Evolutionary conservation across 2,113 vertebrate genomes (phyloP).

Genomic region (Nymphicus hollandicus): DNA sequence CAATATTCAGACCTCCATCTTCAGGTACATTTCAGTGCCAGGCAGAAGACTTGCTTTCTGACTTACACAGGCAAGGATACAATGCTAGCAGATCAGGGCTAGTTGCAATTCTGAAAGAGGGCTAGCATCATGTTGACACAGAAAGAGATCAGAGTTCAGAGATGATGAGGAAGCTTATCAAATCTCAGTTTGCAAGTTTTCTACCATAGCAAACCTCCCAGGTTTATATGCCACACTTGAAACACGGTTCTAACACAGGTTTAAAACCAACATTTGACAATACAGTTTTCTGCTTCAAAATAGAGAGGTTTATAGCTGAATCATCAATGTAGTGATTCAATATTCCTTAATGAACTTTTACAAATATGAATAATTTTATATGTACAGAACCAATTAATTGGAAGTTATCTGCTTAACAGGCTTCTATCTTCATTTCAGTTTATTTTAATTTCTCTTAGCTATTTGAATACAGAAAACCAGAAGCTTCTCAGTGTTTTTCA

Average conservation of each 20-base stretch:
- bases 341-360: not conserved
- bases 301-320: not conserved
- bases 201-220: not conserved
- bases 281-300: not conserved
- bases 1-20: not conserved
- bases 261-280: not conserved
- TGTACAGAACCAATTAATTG: not conserved
- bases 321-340: not conserved
- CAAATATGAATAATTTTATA: not conserved
- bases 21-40: not conserved
- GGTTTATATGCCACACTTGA: not conserved
- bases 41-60: not conserved
- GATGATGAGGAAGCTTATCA: not conserved
- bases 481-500: not conserved
- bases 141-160: not conserved
- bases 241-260: not conserved
- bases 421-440: not conserved
- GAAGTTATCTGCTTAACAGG: not conserved
- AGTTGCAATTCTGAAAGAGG: not conserved
- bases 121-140: not conserved
- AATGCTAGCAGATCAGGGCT: not conserved
- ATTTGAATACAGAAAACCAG: not conserved
- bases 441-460: not conserved
- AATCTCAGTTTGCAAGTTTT: not conserved
- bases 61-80: not conserved